Conservation (phyloP, 2,888 invertebrate genomes). For the Coelopa pilipes region DNA sequence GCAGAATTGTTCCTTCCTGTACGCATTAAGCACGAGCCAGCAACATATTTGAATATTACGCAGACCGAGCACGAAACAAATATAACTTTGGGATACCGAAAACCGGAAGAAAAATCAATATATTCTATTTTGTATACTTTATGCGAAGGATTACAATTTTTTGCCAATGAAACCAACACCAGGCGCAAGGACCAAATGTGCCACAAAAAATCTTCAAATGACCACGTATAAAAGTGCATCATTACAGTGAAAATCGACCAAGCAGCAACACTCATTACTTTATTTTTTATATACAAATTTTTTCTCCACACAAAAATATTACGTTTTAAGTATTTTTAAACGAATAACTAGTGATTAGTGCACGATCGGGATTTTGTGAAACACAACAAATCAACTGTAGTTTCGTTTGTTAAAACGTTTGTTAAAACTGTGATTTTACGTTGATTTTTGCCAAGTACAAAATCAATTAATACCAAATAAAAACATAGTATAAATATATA, state of each 20-base stretch:
- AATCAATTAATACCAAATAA: background rate
- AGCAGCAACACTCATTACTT: conserved; percentile 24
- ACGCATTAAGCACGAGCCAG: background rate
- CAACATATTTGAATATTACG: background rate
- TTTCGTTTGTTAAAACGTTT: conserved; percentile 4
- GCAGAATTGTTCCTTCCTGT: background rate
- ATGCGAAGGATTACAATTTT: no score
- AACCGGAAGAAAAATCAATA: conserved; percentile 22
- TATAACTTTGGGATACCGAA: conserved; percentile 5
- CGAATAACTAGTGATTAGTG: no score
- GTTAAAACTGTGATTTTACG: conserved; percentile 31
- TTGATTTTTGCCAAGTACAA: conserved; percentile 21
- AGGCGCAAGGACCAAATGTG: no score
- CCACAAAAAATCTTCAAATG: no score
- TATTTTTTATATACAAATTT: conserved; percentile 28
- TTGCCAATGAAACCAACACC: no score
- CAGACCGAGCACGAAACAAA: background rate
- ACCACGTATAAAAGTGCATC: background rate
- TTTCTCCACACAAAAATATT: background rate
- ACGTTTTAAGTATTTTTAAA: no score
- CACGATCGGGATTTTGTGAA: background rate
- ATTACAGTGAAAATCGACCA: conserved; percentile 15
- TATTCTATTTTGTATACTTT: background rate
- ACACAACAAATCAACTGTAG: background rate
- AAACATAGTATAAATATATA: background rate